A percentile compares a stretch with the other conserved stretches of the same genome.
Evolutionary conservation across 2,888 invertebrate genomes (phyloP).

Genomic region (Acanthosoma haemorrhoidale): DNA sequence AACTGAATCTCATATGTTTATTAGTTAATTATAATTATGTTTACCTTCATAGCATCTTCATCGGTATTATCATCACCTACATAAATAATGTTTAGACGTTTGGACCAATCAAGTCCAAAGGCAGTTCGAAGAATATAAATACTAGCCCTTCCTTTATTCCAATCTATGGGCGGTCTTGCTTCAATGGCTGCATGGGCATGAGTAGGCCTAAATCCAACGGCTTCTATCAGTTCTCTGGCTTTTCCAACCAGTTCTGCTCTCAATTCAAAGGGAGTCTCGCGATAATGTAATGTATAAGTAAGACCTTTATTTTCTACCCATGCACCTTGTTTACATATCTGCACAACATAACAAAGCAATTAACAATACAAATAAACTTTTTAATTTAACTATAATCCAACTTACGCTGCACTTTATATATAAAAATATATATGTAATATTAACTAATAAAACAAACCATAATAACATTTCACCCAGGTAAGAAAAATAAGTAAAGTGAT

Average conservation of each 20-base stretch:
- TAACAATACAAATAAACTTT: too few species aligned
- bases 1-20: too few species aligned
- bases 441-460: too few species aligned
- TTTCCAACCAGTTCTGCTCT: constrained; percentile 64
- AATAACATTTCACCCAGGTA: too few species aligned
- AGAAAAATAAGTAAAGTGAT: too few species aligned
- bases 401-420: too few species aligned
- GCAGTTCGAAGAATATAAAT: constrained; percentile 85
- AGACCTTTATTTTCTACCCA: constrained; percentile 92
- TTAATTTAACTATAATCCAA: too few species aligned
- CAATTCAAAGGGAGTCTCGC: constrained; percentile 69
- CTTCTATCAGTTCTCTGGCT: constrained; percentile 66
- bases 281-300: constrained; percentile 77
- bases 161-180: constrained; percentile 82
- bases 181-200: constrained; percentile 83
- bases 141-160: constrained; percentile 87
- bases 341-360: too few species aligned
- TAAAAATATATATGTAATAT: too few species aligned
- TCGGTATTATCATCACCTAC: constrained; percentile 85
- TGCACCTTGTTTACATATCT: constrained; percentile 80
- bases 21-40: background rate
- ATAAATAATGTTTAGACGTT: constrained; percentile 81
- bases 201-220: constrained; percentile 71
- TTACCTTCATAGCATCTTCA: constrained; percentile 83
- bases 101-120: constrained; percentile 87